Evolutionary conservation across 2,797 vertebrate species (phyloP), one percentile per base, ranked within the genome.

Genomic region (Ptychadena robeensis): DNA sequence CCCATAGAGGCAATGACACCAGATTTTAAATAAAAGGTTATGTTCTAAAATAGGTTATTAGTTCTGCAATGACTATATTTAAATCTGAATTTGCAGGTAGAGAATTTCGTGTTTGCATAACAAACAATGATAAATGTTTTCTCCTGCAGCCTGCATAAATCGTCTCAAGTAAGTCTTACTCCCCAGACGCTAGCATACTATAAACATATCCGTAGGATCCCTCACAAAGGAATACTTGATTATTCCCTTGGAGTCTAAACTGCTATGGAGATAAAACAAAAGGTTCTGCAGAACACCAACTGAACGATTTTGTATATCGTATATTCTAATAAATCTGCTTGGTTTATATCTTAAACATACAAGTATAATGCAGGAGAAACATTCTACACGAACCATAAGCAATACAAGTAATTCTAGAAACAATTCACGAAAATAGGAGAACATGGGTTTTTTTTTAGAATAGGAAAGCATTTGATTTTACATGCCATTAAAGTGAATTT

Each of bases 241-340:
- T 22, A 79, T 79, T 83, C 75, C 82, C 69, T 79, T 67, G 38
- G 31, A 53, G 69, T 32, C 28, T 40, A 59, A 72, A 44, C 57
- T 72, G 69, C 69, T 80, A 72, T 80, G 69, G 69, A 80, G 57
- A 72, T 80, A 40, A 22, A 25, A 38, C 69, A 32, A 15, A 80
- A 34, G 69, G 48, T 63, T 53, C 28, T 35, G 63, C 69, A 80
- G 68, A 31, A 44, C 18, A 78, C 30, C 32, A 67, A 27, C 22
- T 22, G 18, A 28, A 40, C 14, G 40, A 57, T 44, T n/a, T 44
- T 63, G 35, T 63, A 27, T 28, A 27, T 12, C 12, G 38, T 63
- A 30, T 34, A 64, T 28, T 63, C n/a, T 75, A 35, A 31, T 53
- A 31, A 37, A 14, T 30, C 64, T 66, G 31, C 64, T 6, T 32